Base-by-base conservation (phyloP, 2,888 invertebrate species). In the Meta bourneti region DNA sequence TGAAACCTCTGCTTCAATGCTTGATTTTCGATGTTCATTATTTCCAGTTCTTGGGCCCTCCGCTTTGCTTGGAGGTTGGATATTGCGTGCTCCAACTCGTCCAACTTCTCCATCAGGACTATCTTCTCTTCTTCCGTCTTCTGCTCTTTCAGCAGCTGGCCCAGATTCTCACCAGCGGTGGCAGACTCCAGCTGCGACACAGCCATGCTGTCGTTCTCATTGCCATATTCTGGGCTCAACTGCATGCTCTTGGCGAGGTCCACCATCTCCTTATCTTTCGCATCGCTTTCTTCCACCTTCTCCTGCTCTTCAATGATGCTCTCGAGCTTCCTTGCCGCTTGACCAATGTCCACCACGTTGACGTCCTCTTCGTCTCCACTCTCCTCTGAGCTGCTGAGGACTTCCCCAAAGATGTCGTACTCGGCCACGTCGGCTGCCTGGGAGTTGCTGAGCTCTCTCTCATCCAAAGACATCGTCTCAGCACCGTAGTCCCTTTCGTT, bases 371-470 rank as follows among this genome's bases (percentile, higher is more conserved):
- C 87, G 19, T 91, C 87, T 2, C 20, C 78, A 77, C 87, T 83
- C 51, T 95, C 95, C 87, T 95, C 95, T 70, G 98, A 98, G 94
- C 98, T 98, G 94, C 98, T 98, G 0, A 98, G 97, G 54, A 97
- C 97, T 93, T 98, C 98, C 54, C 98, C 99, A 95, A 99, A 99
- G 94, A 98, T 98, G 94, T 98, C 98, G 94, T 97, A 97, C 94
- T 97, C 97, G 81, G 96, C 97, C 94, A 95, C 95, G 94, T 93
- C 93, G 51, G 93, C 84, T 89, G 86, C 87, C 87, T 93, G 93
- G 13, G 91, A 92, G 72, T 93, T 92, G 69, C 89, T 92, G 7
- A 86, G 83, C 34, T 87, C 87, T 49, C 87, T 82, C 49, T 85
- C 90, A 72, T 87, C 86, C 6, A 92, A 16, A 19, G 83, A 72